phyloP scores from a whole-genome alignment of 2,113 vertebrate species.

The Dendropsophus ebraccatus region DNA sequence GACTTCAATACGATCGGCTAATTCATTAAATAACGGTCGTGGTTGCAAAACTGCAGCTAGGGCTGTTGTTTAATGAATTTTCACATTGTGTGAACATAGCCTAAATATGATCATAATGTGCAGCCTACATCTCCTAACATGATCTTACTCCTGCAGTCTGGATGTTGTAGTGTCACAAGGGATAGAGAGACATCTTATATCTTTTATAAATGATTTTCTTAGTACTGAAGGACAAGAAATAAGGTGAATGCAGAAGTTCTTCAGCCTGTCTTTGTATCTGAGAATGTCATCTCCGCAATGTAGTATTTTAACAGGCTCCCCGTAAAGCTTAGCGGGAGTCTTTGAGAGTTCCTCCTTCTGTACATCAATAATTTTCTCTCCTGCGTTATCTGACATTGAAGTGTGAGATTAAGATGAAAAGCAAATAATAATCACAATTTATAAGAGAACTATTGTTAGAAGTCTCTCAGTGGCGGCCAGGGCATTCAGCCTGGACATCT shows the following conservation, averaged over 20 bases:
- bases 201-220: not conserved
- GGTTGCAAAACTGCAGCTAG: too few species aligned
- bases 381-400: constrained; percentile 41
- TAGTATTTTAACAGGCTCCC: constrained; percentile 1
- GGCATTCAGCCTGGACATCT: constrained; percentile 11
- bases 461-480: constrained; percentile 20
- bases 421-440: constrained; percentile 17
- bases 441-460: constrained; percentile 40
- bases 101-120: too few species aligned
- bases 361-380: constrained; percentile 39
- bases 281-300: not conserved
- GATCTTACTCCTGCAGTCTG: not conserved
- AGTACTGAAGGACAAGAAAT: not conserved
- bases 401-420: constrained; percentile 42
- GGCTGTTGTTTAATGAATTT: too few species aligned
- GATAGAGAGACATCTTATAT: not conserved
- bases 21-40: too few species aligned
- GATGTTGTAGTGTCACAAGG: not conserved
- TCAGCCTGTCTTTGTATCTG: not conserved
- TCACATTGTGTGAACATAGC: too few species aligned
- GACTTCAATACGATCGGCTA: too few species aligned
- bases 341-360: not conserved
- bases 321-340: not conserved
- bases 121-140: not conserved
- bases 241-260: not conserved